phyloP scores from a whole-genome alignment of 1,140 invertebrate genomes.

The Brachionus asplanchnoidis region DNA sequence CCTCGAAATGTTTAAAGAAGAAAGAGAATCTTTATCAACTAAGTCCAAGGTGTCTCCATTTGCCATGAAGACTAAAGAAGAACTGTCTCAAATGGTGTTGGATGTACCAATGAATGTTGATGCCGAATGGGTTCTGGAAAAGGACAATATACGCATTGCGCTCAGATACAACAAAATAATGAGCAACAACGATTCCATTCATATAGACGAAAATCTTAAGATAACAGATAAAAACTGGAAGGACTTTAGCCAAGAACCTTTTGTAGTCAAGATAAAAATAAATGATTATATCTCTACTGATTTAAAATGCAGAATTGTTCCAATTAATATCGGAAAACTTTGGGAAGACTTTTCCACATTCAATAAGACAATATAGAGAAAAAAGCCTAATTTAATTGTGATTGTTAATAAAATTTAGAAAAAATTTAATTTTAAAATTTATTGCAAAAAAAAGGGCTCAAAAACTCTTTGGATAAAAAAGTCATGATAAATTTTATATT shows the following conservation, averaged over 20 bases:
- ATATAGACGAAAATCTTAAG: not conserved
- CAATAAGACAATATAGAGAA: slow-evolving; percentile 15
- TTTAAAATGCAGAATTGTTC: slow-evolving; percentile 18
- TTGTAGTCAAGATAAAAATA: slow-evolving; percentile 15
- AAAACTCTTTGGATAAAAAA: not conserved
- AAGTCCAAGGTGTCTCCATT: slow-evolving; percentile 38
- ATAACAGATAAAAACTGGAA: not conserved
- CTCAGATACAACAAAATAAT: slow-evolving; percentile 24
- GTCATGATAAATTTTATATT: too few relatives aligned
- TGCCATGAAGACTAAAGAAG: slow-evolving; percentile 30
- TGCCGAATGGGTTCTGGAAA: not conserved
- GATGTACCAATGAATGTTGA: slow-evolving; percentile 32
- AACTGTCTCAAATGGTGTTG: not conserved
- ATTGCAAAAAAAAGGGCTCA: not conserved
- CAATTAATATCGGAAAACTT: not conserved
- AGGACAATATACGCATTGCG: slow-evolving; percentile 35
- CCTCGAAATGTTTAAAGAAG: slow-evolving; percentile 24
- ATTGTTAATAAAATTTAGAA: not conserved
- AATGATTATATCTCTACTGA: not conserved
- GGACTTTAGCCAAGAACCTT: slow-evolving; percentile 21
- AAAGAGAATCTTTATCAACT: not conserved
- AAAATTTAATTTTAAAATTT: not conserved
- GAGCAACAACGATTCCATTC: not conserved
- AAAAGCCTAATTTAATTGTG: not conserved
- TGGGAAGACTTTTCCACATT: slow-evolving; percentile 38